These are phyloP conservation scores for Trachelus troglodyta DNA, from an alignment of 2,888 invertebrate genomes.

Conservation along the genomic window DNA sequence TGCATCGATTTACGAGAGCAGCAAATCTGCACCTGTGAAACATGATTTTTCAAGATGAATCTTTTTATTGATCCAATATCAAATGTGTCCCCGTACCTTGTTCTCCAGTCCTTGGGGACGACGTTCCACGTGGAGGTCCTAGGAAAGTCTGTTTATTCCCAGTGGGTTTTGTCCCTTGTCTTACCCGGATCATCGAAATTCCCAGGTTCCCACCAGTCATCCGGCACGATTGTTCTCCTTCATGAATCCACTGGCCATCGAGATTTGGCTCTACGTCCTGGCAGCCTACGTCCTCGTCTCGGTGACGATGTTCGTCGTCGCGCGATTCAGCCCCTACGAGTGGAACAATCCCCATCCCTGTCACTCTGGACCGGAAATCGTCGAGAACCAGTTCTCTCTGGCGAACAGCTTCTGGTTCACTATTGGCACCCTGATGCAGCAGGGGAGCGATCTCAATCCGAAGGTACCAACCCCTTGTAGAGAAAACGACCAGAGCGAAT, in stretches of 20 bases:
- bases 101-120: neutral
- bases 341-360: slow-evolving; percentile 81
- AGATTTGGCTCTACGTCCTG: slow-evolving; percentile 88
- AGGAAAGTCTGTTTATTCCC: no score
- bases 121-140: no score
- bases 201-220: slow-evolving; percentile 77
- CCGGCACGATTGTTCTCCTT: slow-evolving; percentile 84
- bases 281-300: slow-evolving; percentile 85
- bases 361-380: slow-evolving; percentile 69
- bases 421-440: slow-evolving; percentile 89
- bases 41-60: neutral
- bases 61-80: neutral
- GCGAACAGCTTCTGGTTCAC: slow-evolving; percentile 90
- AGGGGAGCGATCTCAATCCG: slow-evolving; percentile 83
- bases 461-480: slow-evolving; percentile 67
- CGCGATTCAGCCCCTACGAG: slow-evolving; percentile 84
- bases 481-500: neutral
- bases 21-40: neutral
- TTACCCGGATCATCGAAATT: neutral
- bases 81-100: neutral
- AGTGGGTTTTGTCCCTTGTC: neutral
- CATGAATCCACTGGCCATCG: slow-evolving; percentile 86
- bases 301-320: slow-evolving; percentile 82
- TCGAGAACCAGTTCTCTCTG: slow-evolving; percentile 85
- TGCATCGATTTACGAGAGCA: neutral